Conservation (phyloP, 2,888 invertebrate genomes). For the Agriopis leucophaearia region DNA sequence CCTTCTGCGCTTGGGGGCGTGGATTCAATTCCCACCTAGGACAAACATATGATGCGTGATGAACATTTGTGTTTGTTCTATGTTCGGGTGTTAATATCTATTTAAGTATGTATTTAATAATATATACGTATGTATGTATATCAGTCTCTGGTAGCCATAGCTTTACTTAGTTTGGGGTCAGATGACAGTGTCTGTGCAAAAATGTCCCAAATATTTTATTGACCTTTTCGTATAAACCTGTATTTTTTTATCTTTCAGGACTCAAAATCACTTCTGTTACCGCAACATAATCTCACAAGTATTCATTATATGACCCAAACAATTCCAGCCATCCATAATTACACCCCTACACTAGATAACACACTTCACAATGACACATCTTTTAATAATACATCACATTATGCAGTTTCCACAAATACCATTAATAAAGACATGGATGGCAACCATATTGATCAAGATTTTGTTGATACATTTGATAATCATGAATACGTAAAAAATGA, state of each 20-base stretch:
- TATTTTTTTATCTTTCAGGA: slow-evolving; percentile 43
- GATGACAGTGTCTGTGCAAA: too few relatives aligned
- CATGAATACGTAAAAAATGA: not conserved
- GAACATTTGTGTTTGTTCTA: too few relatives aligned
- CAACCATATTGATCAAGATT: not conserved
- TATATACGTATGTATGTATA: too few relatives aligned
- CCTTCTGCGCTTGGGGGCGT: too few relatives aligned
- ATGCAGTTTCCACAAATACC: not conserved
- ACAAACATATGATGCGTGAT: too few relatives aligned
- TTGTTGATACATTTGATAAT: not conserved
- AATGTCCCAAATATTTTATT: too few relatives aligned
- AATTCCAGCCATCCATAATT: not conserved
- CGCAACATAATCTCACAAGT: slow-evolving; percentile 1
- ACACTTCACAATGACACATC: not conserved
- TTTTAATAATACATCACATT: not conserved
- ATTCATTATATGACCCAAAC: slow-evolving; percentile 36
- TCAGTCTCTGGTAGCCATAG: too few relatives aligned
- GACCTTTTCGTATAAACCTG: too few relatives aligned
- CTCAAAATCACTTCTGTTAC: slow-evolving; percentile 13
- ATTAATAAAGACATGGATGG: not conserved
- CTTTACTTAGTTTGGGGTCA: too few relatives aligned
- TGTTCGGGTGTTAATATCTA: too few relatives aligned
- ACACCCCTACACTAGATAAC: slow-evolving; percentile 8
- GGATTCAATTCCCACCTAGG: too few relatives aligned
- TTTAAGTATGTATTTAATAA: too few relatives aligned